Conservation (phyloP, 2,113 vertebrate species). For the Anguilla rostrata region DNA sequence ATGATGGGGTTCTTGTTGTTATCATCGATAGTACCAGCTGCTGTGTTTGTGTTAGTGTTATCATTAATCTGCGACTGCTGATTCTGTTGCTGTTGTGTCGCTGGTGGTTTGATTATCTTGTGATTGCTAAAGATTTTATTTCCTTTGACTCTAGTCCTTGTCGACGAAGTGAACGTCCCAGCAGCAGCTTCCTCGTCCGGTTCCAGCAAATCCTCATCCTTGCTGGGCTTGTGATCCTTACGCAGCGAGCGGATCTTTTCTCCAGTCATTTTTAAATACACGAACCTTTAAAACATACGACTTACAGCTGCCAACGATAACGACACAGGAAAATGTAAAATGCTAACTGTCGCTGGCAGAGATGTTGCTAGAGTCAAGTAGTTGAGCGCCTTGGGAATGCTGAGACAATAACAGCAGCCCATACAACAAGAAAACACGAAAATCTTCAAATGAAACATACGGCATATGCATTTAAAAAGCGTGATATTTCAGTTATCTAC, state of each 20-base stretch:
- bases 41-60: constrained; percentile 59
- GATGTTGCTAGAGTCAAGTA: constrained; percentile 31
- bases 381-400: constrained; percentile 23
- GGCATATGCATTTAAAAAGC: constrained; percentile 22
- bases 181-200: constrained; percentile 88
- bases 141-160: constrained; percentile 70
- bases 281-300: constrained; percentile 42
- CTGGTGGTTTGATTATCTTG: constrained; percentile 70
- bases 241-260: constrained; percentile 93
- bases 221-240: constrained; percentile 86
- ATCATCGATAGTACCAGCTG: constrained; percentile 65
- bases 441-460: constrained; percentile 42
- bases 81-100: constrained; percentile 64
- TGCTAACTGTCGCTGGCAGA: constrained; percentile 50
- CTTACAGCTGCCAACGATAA: constrained; percentile 61
- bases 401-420: constrained; percentile 42
- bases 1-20: constrained; percentile 72
- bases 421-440: constrained; percentile 62
- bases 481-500: background rate
- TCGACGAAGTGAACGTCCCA: constrained; percentile 71
- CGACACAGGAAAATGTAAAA: constrained; percentile 58
- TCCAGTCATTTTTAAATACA: constrained; percentile 81
- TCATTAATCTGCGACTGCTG: constrained; percentile 66
- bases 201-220: constrained; percentile 84
- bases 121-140: constrained; percentile 81